These are phyloP conservation scores for Cichladusa arquata DNA, from an alignment of 2,113 vertebrate genomes.

Conservation along the genomic window DNA sequence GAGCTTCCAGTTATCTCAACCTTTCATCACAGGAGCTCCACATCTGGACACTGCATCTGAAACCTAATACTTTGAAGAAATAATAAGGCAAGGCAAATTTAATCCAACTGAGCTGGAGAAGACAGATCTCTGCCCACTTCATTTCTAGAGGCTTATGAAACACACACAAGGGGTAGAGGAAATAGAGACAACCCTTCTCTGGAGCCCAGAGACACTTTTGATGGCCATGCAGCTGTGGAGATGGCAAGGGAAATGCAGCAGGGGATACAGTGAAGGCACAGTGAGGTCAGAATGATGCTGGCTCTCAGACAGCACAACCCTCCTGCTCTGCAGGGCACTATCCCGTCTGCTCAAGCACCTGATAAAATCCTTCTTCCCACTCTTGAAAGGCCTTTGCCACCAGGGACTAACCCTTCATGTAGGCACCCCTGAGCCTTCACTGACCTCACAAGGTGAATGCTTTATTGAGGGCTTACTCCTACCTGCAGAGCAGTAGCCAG, in stretches of 20 bases:
- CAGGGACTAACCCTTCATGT: background rate
- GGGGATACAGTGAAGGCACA: background rate
- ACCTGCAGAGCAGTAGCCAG: background rate
- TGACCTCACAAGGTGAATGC: background rate
- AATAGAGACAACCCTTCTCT: background rate
- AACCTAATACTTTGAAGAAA: background rate
- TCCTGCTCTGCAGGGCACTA: fast-evolving
- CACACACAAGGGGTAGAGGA: background rate
- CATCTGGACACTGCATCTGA: background rate
- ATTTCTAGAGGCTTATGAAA: background rate
- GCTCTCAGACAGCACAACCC: background rate
- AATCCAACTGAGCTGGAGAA: background rate
- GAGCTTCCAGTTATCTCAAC: background rate
- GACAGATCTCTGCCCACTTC: background rate
- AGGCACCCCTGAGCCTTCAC: background rate
- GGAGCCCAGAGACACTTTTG: background rate
- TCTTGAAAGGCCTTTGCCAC: background rate
- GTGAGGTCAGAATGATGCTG: background rate
- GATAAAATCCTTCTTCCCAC: background rate
- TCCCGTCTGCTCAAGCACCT: background rate
- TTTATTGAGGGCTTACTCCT: background rate
- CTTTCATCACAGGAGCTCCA: background rate
- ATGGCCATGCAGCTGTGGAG: background rate
- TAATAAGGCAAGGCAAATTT: background rate
- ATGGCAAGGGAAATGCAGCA: fast-evolving